These are phyloP conservation scores for Thaumetopoea pityocampa DNA, from an alignment of 1,140 invertebrate genomes.

Conservation along the genomic window DNA sequence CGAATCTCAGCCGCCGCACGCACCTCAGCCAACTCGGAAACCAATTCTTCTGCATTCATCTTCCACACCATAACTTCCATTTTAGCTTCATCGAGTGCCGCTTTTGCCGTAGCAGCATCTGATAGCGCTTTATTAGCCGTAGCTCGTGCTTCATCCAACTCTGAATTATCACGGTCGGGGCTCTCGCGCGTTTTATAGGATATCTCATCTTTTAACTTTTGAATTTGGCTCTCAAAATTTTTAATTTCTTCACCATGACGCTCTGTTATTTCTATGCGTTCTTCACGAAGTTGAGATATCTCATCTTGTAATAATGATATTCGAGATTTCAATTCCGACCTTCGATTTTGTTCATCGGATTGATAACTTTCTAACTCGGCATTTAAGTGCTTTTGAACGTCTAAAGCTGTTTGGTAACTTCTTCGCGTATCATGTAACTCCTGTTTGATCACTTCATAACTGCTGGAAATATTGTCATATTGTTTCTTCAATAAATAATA, in stretches of 20 bases:
- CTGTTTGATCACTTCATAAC: conserved; percentile 61
- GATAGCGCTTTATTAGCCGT: conserved; percentile 32
- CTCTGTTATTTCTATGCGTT: conserved; percentile 39
- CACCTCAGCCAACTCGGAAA: conserved; percentile 44
- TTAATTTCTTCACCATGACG: conserved; percentile 44
- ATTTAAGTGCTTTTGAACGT: conserved; percentile 62
- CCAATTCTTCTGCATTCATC: conserved; percentile 50
- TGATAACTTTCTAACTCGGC: conserved; percentile 64
- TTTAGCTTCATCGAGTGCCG: conserved; percentile 43
- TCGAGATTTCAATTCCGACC: conserved; percentile 41
- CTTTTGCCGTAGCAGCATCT: conserved; percentile 40
- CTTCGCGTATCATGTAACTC: conserved; percentile 62
- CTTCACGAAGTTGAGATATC: conserved; percentile 43
- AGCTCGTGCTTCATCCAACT: conserved; percentile 47
- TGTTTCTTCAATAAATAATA: conserved; percentile 66
- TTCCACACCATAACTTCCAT: conserved; percentile 45
- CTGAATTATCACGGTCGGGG: conserved; percentile 48
- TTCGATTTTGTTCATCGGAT: conserved; percentile 47
- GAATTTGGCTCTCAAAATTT: conserved; percentile 46
- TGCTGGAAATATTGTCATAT: conserved; percentile 50
- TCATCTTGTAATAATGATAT: conserved; percentile 55
- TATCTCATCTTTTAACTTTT: conserved; percentile 48
- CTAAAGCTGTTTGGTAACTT: conserved; percentile 63
- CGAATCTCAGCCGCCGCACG: conserved; percentile 45
- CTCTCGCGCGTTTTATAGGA: conserved; percentile 30